These are phyloP conservation scores for Ommatoiulus sabulosus DNA, from an alignment of 2,888 invertebrate species.

Conservation along the genomic window DNA sequence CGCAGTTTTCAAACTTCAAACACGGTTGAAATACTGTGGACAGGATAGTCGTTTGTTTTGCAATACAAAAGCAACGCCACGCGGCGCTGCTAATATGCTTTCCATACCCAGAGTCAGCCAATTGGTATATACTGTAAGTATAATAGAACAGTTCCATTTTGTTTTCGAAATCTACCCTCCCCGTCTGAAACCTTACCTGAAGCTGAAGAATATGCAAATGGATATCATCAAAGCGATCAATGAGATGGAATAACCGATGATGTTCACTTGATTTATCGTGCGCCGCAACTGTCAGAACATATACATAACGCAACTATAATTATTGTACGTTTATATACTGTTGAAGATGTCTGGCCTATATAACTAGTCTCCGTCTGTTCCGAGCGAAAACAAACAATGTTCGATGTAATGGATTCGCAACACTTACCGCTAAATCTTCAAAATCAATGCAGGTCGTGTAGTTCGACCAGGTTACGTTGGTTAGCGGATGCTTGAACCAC, in stretches of 20 bases:
- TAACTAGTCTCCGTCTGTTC: background rate
- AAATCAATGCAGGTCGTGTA: conserved; percentile 77
- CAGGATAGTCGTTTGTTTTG: too few species aligned
- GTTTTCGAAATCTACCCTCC: background rate
- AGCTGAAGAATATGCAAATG: conserved; percentile 83
- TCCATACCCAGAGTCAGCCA: too few species aligned
- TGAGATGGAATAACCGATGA: conserved; percentile 87
- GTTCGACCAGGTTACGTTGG: conserved; percentile 76
- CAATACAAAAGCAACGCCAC: too few species aligned
- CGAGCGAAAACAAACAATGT: background rate
- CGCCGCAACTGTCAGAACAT: conserved; percentile 74
- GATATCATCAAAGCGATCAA: conserved; percentile 85
- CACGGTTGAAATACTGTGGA: too few species aligned
- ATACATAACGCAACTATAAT: background rate
- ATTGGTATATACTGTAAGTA: too few species aligned
- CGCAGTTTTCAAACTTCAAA: too few species aligned
- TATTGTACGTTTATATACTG: background rate
- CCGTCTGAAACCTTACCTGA: too few species aligned
- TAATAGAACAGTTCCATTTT: background rate
- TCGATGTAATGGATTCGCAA: background rate
- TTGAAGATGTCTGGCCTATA: background rate
- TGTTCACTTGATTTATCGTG: conserved; percentile 81
- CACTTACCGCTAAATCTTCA: conserved; percentile 73
- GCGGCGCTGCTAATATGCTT: too few species aligned
- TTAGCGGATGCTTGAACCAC: conserved; percentile 76